Evolutionary conservation across 2,888 invertebrate species (phyloP).

Genomic region (Onchidella celtica): DNA sequence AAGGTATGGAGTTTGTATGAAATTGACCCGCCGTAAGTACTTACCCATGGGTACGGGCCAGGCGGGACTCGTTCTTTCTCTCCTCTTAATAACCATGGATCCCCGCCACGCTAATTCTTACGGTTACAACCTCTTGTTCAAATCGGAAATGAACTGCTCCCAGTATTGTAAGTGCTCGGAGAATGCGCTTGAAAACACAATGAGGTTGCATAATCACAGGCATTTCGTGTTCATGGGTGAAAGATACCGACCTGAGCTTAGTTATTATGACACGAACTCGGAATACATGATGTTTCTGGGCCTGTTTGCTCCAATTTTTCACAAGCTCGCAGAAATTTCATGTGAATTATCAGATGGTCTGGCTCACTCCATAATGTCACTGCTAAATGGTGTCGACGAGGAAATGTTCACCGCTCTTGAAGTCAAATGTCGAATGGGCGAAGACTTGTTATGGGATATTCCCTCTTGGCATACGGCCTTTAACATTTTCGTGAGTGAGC

Average conservation of each 20-base stretch:
- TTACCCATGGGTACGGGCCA: neutral
- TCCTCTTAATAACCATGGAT: neutral
- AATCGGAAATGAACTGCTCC: slow-evolving; percentile 38
- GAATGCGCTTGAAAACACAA: slow-evolving; percentile 5
- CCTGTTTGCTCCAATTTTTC: slow-evolving; percentile 1
- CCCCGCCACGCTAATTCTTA: neutral
- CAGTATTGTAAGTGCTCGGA: slow-evolving; percentile 29
- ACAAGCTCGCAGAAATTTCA: slow-evolving; percentile 1
- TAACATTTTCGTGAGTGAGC: slow-evolving; percentile 37
- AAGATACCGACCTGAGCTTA: slow-evolving; percentile 22
- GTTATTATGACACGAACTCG: slow-evolving; percentile 14
- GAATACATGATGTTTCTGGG: slow-evolving; percentile 31
- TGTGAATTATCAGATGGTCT: slow-evolving; percentile 33
- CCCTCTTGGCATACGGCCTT: slow-evolving; percentile 36
- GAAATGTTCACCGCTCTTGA: slow-evolving; percentile 23
- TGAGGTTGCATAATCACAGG: slow-evolving; percentile 10
- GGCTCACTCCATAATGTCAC: slow-evolving; percentile 20
- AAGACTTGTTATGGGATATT: slow-evolving; percentile 41
- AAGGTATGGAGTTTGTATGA: neutral
- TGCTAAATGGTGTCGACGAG: slow-evolving; percentile 39
- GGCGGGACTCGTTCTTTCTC: neutral
- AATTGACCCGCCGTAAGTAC: slow-evolving; percentile 27
- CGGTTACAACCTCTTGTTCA: neutral
- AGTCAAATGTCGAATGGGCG: slow-evolving; percentile 31
- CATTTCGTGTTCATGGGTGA: slow-evolving; percentile 26